Percentiles rank a stretch among this genome's conserved stretches.
Evolutionary conservation across 2,113 vertebrate species (phyloP).

Genomic region (Pholis gunnellus): DNA sequence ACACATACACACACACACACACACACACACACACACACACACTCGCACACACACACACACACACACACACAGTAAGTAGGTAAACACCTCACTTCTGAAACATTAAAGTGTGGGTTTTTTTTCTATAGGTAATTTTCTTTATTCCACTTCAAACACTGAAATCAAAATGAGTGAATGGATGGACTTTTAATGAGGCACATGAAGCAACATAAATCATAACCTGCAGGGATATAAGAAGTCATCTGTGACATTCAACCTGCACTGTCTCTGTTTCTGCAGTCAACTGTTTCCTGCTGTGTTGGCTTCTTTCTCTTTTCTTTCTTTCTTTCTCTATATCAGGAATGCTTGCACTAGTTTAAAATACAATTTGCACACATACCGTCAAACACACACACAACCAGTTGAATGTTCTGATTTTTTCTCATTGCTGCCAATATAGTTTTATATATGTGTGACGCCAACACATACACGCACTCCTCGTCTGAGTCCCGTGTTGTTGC

Average conservation of each 20-base stretch:
- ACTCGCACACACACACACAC: conserved; percentile 19
- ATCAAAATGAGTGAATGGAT: conserved; percentile 40
- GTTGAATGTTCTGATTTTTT: not conserved
- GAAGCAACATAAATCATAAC: conserved; percentile 28
- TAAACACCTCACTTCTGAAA: conserved; percentile 37
- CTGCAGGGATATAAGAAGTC: conserved; percentile 5
- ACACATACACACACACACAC: conserved; percentile 1
- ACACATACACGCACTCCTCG: not conserved
- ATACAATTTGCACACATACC: not conserved
- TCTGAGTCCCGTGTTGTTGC: conserved; percentile 1
- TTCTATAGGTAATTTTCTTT: conserved; percentile 20
- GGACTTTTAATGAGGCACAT: conserved; percentile 19
- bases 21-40: conserved; percentile 12
- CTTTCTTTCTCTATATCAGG: not conserved
- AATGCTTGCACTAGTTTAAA: not conserved
- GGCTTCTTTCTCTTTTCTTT: not conserved
- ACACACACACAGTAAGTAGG: conserved; percentile 3
- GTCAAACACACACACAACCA: conserved; percentile 19
- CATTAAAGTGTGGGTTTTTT: conserved; percentile 25
- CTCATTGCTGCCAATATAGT: not conserved
- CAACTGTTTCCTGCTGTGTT: not conserved
- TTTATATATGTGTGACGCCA: not conserved
- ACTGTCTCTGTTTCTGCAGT: not conserved
- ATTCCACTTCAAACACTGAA: conserved; percentile 45
- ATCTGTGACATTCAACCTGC: conserved; percentile 31